phyloP scores from a whole-genome alignment of 2,113 vertebrate species.

The Brienomyrus longianalis region DNA sequence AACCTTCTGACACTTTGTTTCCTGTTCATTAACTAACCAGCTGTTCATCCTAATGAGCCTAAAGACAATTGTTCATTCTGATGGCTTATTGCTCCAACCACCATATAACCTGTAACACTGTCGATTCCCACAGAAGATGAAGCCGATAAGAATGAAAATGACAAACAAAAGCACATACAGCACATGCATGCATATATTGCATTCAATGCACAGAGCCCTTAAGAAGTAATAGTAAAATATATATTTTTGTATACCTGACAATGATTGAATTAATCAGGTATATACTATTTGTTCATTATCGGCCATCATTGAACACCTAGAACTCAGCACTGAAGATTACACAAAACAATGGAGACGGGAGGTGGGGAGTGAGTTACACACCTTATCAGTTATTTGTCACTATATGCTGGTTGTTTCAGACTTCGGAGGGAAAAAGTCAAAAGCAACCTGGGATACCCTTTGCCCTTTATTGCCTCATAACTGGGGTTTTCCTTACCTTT shows the following conservation, averaged over 20 bases:
- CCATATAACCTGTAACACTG: conserved; percentile 47
- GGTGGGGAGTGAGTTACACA: neutral
- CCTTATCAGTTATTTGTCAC: neutral
- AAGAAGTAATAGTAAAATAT: neutral
- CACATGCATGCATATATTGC: neutral
- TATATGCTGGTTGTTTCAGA: neutral
- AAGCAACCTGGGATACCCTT: neutral
- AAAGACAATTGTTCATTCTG: conserved; percentile 58
- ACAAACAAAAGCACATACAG: neutral
- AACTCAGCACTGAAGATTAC: neutral
- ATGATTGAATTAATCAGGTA: neutral
- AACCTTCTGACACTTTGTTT: conserved; percentile 67
- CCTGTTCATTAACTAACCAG: conserved; percentile 73
- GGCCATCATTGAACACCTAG: neutral
- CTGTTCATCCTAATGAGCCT: conserved; percentile 71
- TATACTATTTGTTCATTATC: neutral
- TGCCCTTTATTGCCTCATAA: neutral
- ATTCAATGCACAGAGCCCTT: neutral
- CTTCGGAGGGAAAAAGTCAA: neutral
- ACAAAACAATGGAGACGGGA: neutral
- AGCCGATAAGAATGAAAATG: neutral
- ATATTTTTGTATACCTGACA: neutral
- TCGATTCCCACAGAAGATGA: conserved; percentile 19
- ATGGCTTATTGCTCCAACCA: conserved; percentile 44
- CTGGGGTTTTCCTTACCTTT: neutral